phyloP scores from a whole-genome alignment of 2,113 vertebrate genomes.

The Phalacrocorax brasilianus region DNA sequence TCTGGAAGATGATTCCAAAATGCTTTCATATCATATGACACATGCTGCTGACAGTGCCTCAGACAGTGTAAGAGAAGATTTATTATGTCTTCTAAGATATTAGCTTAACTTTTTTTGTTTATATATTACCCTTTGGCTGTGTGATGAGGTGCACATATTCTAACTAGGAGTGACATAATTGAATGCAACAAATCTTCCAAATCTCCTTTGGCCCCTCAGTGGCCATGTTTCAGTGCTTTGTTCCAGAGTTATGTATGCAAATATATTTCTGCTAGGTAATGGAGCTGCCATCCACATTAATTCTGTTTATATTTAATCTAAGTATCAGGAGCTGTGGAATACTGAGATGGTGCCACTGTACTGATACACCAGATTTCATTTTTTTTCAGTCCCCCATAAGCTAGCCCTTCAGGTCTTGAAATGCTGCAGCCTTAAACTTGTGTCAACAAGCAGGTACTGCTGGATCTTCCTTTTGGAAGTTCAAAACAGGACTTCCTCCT shows the following conservation, averaged over 20 bases:
- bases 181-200: not conserved
- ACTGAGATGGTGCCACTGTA: not conserved
- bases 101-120: not conserved
- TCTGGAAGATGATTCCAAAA: not conserved
- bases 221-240: slow-evolving; percentile 5
- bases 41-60: not conserved
- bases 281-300: not conserved
- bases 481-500: not conserved
- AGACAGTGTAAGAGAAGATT: not conserved
- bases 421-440: not conserved
- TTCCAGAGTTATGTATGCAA: slow-evolving; percentile 20
- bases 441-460: not conserved
- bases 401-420: not conserved
- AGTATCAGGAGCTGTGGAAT: not conserved
- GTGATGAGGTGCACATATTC: not conserved
- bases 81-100: not conserved
- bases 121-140: not conserved
- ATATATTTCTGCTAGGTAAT: slow-evolving; percentile 7
- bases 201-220: not conserved
- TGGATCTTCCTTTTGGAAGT: not conserved
- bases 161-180: not conserved
- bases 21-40: not conserved
- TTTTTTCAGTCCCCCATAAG: not conserved
- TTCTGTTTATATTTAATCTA: slow-evolving; percentile 18
- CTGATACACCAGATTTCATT: not conserved